Conservation (phyloP, 2,113 vertebrate genomes). For the Callocephalon fimbriatum region DNA sequence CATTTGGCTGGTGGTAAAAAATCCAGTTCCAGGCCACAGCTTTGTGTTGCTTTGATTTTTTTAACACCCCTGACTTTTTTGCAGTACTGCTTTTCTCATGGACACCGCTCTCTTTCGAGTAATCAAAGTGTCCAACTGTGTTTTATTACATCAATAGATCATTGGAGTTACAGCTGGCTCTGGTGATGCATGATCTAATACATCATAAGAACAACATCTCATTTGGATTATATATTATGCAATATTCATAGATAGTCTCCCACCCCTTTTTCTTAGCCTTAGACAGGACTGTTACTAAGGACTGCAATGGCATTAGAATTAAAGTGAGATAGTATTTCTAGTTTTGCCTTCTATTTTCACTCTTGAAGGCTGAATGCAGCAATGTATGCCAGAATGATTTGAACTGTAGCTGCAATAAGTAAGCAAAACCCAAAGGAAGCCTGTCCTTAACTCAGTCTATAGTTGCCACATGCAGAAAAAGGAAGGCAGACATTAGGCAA, state of each 20-base stretch:
- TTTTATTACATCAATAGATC: slow-evolving; percentile 73
- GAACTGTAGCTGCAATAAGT: background rate
- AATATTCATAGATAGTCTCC: slow-evolving; percentile 22
- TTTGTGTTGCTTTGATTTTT: background rate
- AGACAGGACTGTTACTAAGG: background rate
- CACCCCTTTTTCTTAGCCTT: background rate
- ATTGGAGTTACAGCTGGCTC: slow-evolving; percentile 57
- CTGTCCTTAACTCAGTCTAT: background rate
- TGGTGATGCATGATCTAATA: slow-evolving; percentile 75
- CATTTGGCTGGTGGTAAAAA: slow-evolving; percentile 1
- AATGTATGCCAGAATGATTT: background rate
- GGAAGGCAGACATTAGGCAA: background rate
- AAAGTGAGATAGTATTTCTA: background rate
- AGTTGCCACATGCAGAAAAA: background rate
- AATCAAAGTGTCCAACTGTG: slow-evolving; percentile 53
- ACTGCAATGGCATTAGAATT: background rate
- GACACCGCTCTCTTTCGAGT: slow-evolving; percentile 44
- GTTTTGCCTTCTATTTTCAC: background rate
- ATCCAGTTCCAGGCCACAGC: background rate
- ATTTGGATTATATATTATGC: slow-evolving; percentile 45
- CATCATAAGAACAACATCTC: slow-evolving; percentile 70
- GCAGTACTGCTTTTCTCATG: slow-evolving; percentile 36
- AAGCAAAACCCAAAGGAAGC: background rate
- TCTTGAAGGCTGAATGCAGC: background rate
- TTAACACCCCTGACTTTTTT: background rate